Percentiles rank a stretch among this genome's conserved stretches.
phyloP scores from a whole-genome alignment of 2,888 invertebrate species.

The Acanthosepion lycidas region DNA sequence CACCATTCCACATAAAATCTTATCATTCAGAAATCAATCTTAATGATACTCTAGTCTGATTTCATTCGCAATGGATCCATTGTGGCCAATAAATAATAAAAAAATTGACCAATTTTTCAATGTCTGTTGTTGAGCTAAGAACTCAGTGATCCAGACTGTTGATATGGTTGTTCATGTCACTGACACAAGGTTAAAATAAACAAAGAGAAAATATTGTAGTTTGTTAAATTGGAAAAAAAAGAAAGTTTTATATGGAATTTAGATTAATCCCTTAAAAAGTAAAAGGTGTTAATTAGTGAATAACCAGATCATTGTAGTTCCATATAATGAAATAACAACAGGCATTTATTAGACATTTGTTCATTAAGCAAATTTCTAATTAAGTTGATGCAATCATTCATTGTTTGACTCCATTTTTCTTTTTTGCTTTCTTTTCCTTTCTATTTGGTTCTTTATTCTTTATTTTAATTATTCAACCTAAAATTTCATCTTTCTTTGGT shows the following conservation, averaged over 20 bases:
- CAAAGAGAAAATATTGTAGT: background rate
- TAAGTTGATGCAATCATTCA: background rate
- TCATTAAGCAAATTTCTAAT: background rate
- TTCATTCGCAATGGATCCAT: too few species aligned
- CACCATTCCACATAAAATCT: too few species aligned
- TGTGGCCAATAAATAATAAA: too few species aligned
- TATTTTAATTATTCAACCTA: background rate
- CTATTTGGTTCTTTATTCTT: background rate
- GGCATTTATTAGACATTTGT: background rate
- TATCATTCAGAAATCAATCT: too few species aligned
- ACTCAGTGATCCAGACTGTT: background rate
- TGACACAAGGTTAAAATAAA: background rate
- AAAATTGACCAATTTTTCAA: too few species aligned
- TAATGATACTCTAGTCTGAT: too few species aligned
- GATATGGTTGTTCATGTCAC: background rate
- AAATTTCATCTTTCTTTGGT: background rate
- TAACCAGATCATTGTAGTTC: background rate
- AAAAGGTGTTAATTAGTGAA: background rate
- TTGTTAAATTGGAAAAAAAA: background rate
- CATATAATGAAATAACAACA: background rate
- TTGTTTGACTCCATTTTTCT: background rate
- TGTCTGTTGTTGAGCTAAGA: too few species aligned
- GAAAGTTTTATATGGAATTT: background rate
- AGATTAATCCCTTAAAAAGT: background rate
- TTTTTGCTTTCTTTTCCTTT: background rate